Base-by-base conservation (phyloP, 2,113 vertebrate genomes). In the Guaruba guarouba region DNA sequence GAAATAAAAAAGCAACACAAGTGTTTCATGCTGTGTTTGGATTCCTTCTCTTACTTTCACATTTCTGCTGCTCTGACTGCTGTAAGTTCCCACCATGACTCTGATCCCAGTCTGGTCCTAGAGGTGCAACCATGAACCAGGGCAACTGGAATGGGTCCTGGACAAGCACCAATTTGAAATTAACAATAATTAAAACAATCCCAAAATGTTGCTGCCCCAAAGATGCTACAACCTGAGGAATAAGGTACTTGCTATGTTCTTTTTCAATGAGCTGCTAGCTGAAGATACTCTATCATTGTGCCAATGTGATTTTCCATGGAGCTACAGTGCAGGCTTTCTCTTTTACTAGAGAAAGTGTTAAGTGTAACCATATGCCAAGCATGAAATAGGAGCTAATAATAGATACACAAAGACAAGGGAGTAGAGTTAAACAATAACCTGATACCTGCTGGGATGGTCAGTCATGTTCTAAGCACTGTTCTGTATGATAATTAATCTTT, bases 361-460 rank as follows among this genome's bases (percentile, higher is more conserved):
- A 90, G 25, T 70, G 68, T 88, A 86, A 70, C 41, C 88, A 44
- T 83, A 88, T 59, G 90, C 68, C 68, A 92, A 52, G 22, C 74
- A 82, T 70, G 14, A 93, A 90, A 82, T 68, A 85, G 85, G 82
- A 93, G 41, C 20, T 94, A 92, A 83, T 86, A 83, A 83, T 22
- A 86, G 68, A 83, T 81, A 46, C 41, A 70, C 37, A 81, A 27
- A 83, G 76, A 74, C 49, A 92, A 87, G n/a, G 4, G 11, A 88
- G 31, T 74, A 80, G 52, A 88, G 75, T 90, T 88, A 93, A 90
- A 94, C 67, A 73, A 74, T 94, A 95, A 85, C 51, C 41, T 94
- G 63, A 67, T 92, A 90, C 48, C 54, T 86, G 68, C 91, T 92
- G 68, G 71, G 86, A 83, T 88, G 88, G 82, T 88, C 91, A 78